Percentiles rank a stretch among this genome's conserved stretches.
phyloP scores from a whole-genome alignment of 2,888 invertebrate genomes.

The Hirtodrosophila duncani region DNA sequence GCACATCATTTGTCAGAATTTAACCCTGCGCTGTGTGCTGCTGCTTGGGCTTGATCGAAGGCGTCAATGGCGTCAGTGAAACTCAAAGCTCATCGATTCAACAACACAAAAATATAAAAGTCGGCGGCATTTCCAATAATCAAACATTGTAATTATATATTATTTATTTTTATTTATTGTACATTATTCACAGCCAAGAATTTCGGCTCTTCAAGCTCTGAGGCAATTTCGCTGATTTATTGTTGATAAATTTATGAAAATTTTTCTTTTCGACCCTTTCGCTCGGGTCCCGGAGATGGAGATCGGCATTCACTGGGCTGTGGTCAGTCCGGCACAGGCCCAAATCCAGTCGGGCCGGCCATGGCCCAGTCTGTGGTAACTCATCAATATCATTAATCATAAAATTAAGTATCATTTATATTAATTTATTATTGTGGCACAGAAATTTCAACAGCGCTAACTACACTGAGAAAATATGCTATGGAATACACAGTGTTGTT shows the following conservation, averaged over 20 bases:
- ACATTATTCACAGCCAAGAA: constrained; percentile 41
- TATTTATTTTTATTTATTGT: constrained; percentile 72
- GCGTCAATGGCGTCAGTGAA: constrained; percentile 54
- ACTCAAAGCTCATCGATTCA: constrained; percentile 35
- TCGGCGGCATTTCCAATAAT: constrained; percentile 36
- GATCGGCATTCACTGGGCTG: too few species aligned
- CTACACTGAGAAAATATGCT: too few species aligned
- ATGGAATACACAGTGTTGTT: too few species aligned
- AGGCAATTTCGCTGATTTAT: constrained; percentile 57
- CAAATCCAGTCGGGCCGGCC: neutral
- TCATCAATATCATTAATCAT: constrained; percentile 74
- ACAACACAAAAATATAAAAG: neutral
- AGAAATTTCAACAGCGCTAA: constrained; percentile 61
- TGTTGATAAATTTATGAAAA: constrained; percentile 68
- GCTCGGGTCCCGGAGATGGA: too few species aligned
- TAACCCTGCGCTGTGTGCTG: too few species aligned
- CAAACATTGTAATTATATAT: constrained; percentile 68
- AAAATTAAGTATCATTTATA: constrained; percentile 76
- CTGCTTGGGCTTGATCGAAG: constrained; percentile 19
- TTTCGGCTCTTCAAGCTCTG: constrained; percentile 6
- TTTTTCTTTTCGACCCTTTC: constrained; percentile 29
- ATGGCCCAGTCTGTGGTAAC: constrained; percentile 43
- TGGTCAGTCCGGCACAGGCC: constrained; percentile 18
- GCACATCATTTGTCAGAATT: constrained; percentile 58
- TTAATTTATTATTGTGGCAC: constrained; percentile 73